Conservation (phyloP, 2,888 invertebrate genomes). For the Philhelius pedissequus region DNA sequence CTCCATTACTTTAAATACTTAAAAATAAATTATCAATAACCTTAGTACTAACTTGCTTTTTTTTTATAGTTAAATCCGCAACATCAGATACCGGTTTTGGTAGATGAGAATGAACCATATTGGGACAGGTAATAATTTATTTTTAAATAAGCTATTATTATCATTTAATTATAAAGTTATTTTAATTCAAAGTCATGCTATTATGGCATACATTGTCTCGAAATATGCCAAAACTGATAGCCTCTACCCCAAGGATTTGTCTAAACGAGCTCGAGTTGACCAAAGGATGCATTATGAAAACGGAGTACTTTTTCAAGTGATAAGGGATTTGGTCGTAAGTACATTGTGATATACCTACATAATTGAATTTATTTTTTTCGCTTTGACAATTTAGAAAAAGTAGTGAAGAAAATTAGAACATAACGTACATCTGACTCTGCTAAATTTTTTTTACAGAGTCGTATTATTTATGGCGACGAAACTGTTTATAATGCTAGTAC, state of each 20-base stretch:
- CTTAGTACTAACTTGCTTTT: no score
- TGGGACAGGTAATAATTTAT: constrained; percentile 78
- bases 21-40: no score
- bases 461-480: constrained; percentile 75
- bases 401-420: no score
- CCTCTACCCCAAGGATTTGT: constrained; percentile 81
- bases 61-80: no score
- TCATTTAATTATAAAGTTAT: background rate
- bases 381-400: no score
- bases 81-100: constrained; percentile 81
- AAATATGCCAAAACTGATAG: constrained; percentile 81
- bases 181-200: constrained; percentile 78
- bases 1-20: no score
- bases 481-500: constrained; percentile 72
- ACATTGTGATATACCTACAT: no score
- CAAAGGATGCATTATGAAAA: constrained; percentile 81
- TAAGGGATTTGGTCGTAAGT: constrained; percentile 79
- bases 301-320: constrained; percentile 79
- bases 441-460: constrained; percentile 70
- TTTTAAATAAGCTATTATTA: background rate
- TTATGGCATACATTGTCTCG: constrained; percentile 79
- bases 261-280: constrained; percentile 80
- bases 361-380: no score
- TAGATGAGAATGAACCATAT: constrained; percentile 80
- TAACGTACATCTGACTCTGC: no score